A percentile compares a stretch with the other conserved stretches of the same genome.
Conservation (phyloP, 2,797 vertebrate genomes). For the Petrocephalus schoutedeni region DNA sequence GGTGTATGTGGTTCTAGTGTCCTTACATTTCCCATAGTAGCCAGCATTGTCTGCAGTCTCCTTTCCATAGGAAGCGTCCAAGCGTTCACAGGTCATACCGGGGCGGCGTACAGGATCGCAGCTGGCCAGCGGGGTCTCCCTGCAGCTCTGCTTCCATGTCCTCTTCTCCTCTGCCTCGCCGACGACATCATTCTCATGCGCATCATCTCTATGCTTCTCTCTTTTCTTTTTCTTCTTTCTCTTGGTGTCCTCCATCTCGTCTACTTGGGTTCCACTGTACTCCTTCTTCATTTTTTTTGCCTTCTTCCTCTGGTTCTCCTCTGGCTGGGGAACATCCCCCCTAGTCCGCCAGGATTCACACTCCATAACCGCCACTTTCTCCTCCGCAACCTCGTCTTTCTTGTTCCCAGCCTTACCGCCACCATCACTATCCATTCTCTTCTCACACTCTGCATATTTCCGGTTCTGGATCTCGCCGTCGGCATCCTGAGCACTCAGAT, state of each 20-base stretch:
- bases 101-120: neutral
- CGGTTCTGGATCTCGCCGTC: neutral
- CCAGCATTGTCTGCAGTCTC: neutral
- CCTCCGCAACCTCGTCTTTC: neutral
- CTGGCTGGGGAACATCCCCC: neutral
- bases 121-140: neutral
- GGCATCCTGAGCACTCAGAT: neutral
- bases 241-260: neutral
- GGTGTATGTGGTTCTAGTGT: neutral
- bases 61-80: neutral
- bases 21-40: slow-evolving; percentile 5
- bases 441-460: neutral
- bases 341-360: neutral
- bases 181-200: neutral
- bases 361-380: neutral
- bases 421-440: neutral
- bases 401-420: neutral
- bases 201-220: neutral
- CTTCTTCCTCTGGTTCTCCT: slow-evolving; percentile 11
- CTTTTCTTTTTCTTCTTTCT: slow-evolving; percentile 21
- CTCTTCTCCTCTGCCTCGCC: neutral
- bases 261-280: neutral
- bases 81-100: neutral
- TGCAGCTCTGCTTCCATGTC: slow-evolving; percentile 1
- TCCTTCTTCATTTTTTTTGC: neutral